Percentiles rank a stretch among this genome's conserved stretches.
Conservation (phyloP, 2,888 invertebrate genomes). For the Tanypteryx hageni region DNA sequence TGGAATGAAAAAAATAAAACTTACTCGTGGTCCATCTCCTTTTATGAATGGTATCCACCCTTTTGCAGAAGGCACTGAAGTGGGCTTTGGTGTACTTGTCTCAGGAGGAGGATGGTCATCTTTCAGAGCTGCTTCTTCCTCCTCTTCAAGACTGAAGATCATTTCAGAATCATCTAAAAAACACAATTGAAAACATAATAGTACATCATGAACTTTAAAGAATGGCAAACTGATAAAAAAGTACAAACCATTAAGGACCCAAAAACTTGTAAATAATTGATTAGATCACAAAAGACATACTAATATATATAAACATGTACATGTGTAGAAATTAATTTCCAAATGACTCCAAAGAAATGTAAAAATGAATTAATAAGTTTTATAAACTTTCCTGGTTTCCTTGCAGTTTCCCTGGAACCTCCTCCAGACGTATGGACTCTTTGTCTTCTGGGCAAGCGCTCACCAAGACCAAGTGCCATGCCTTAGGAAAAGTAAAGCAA, state of each 20-base stretch:
- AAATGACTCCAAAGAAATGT: background rate
- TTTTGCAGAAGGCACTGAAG: conserved; percentile 27
- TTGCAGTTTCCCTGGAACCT: conserved; percentile 72
- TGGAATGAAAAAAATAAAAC: background rate
- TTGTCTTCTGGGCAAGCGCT: conserved; percentile 73
- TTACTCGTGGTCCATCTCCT: conserved; percentile 27
- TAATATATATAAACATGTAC: background rate
- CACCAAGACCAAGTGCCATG: conserved; percentile 86
- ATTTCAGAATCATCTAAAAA: conserved; percentile 83
- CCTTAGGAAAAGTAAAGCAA: conserved; percentile 84
- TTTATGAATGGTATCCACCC: conserved; percentile 32
- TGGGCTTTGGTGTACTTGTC: conserved; percentile 38
- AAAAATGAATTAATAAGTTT: background rate
- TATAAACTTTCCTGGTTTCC: conserved; percentile 70
- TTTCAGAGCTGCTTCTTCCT: conserved; percentile 77
- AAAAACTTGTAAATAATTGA: too few species aligned
- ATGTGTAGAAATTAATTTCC: background rate
- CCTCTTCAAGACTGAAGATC: conserved; percentile 91
- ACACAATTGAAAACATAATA: background rate
- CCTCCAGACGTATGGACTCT: conserved; percentile 65
- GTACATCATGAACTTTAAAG: background rate
- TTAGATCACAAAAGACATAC: too few species aligned
- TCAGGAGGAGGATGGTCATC: conserved; percentile 44
- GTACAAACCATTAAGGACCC: background rate
- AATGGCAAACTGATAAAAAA: background rate